Conservation (phyloP, 2,888 invertebrate genomes). For the Dasypolia templi region DNA sequence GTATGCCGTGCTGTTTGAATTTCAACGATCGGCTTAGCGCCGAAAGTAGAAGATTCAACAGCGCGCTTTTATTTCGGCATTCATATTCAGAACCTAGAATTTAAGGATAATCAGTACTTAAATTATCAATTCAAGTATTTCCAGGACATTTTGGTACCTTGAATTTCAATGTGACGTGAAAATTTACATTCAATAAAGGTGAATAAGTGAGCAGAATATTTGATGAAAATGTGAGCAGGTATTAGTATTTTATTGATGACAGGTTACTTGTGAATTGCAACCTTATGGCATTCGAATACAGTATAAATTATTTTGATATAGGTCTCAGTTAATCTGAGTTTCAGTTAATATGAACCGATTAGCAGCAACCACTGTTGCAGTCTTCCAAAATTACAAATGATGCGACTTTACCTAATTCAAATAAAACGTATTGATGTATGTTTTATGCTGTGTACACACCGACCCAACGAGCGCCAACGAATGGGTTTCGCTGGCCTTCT, state of each 20-base stretch:
- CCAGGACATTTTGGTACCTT: slow-evolving; percentile 44
- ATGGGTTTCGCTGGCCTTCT: no score
- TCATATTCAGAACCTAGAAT: neutral
- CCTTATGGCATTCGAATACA: neutral
- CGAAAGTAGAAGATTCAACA: neutral
- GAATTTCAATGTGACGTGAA: slow-evolving; percentile 33
- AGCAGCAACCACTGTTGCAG: neutral
- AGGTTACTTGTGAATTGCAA: neutral
- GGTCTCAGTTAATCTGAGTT: neutral
- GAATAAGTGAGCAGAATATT: slow-evolving; percentile 42
- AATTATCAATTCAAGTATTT: slow-evolving; percentile 7
- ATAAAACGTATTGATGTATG: neutral
- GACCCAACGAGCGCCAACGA: no score
- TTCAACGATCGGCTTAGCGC: neutral
- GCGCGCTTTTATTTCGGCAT: neutral
- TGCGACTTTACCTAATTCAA: neutral
- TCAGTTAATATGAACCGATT: neutral
- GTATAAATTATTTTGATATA: neutral
- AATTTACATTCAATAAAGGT: slow-evolving; percentile 51
- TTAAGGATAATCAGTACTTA: slow-evolving; percentile 23
- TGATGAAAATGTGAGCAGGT: slow-evolving; percentile 18
- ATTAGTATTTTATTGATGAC: slow-evolving; percentile 14
- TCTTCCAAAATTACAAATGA: neutral
- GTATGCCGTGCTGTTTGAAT: neutral
- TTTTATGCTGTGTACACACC: no score